These are phyloP conservation scores for Pyrocoelia pectoralis DNA, from an alignment of 2,888 invertebrate genomes.

Conservation along the genomic window DNA sequence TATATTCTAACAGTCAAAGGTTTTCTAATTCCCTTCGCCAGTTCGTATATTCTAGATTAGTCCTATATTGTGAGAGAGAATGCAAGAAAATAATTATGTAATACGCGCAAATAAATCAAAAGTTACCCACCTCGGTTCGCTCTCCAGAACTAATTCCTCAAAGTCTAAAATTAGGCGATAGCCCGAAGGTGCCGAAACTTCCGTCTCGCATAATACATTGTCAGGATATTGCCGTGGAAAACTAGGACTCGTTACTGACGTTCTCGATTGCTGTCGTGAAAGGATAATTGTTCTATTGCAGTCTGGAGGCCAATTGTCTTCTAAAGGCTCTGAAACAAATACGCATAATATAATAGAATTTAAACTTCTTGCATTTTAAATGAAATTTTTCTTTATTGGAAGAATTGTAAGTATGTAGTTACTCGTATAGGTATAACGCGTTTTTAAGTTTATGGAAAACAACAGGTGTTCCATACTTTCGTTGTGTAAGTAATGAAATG, in stretches of 20 bases:
- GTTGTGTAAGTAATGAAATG: constrained; percentile 14
- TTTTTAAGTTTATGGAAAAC: constrained; percentile 15
- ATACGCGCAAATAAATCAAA: constrained; percentile 4
- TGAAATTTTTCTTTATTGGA: too few species aligned
- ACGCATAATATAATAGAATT: background rate
- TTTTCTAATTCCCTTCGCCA: too few species aligned
- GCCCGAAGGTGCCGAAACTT: constrained; percentile 72
- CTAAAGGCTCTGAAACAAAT: constrained; percentile 57
- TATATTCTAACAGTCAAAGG: too few species aligned
- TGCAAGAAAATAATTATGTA: too few species aligned
- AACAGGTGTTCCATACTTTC: constrained; percentile 21
- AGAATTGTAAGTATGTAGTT: too few species aligned
- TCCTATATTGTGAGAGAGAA: too few species aligned
- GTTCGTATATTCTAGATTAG: too few species aligned
- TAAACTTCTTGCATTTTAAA: too few species aligned
- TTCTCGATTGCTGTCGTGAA: constrained; percentile 70
- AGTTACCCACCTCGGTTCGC: constrained; percentile 75
- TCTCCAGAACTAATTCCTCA: constrained; percentile 78
- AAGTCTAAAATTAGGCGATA: constrained; percentile 78
- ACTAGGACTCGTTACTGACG: constrained; percentile 79
- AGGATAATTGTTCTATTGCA: constrained; percentile 76
- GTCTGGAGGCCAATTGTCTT: constrained; percentile 61
- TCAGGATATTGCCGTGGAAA: constrained; percentile 83
- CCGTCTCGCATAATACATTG: constrained; percentile 77
- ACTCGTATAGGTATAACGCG: too few species aligned